Evolutionary conservation across 2,113 vertebrate genomes (phyloP).

Genomic region (Pionites leucogaster): DNA sequence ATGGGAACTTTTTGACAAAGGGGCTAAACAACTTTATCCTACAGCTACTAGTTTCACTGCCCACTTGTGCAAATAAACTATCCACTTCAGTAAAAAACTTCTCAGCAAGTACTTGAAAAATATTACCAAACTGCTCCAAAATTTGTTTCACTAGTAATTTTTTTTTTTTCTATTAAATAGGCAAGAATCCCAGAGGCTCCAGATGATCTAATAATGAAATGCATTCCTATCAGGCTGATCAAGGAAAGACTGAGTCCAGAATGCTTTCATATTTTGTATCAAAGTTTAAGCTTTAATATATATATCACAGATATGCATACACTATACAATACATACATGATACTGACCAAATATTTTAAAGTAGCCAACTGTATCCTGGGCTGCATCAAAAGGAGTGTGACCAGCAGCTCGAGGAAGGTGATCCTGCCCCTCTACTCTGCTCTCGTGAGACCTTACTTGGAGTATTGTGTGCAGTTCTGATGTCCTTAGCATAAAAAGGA

Average conservation of each 20-base stretch:
- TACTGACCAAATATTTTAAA: neutral
- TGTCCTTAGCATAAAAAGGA: no score
- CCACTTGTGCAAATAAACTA: neutral
- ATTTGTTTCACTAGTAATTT: neutral
- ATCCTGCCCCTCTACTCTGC: no score
- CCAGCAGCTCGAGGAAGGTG: no score
- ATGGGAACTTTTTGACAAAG: neutral
- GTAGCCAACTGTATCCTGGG: no score
- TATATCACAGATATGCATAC: neutral
- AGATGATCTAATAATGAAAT: neutral
- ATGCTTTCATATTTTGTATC: neutral
- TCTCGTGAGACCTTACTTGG: no score
- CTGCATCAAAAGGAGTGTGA: no score
- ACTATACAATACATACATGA: neutral
- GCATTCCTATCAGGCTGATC: neutral
- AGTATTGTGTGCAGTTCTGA: no score
- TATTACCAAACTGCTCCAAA: neutral
- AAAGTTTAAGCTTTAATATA: neutral
- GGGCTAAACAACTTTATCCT: neutral
- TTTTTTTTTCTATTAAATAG: neutral
- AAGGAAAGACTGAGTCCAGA: neutral
- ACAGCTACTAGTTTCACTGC: neutral
- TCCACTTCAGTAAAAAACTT: neutral
- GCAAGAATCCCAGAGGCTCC: neutral
- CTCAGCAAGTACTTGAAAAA: neutral